Percentiles rank a stretch among this genome's conserved stretches.
phyloP scores from a whole-genome alignment of 2,113 vertebrate species.

The Anthoscopus minutus region DNA sequence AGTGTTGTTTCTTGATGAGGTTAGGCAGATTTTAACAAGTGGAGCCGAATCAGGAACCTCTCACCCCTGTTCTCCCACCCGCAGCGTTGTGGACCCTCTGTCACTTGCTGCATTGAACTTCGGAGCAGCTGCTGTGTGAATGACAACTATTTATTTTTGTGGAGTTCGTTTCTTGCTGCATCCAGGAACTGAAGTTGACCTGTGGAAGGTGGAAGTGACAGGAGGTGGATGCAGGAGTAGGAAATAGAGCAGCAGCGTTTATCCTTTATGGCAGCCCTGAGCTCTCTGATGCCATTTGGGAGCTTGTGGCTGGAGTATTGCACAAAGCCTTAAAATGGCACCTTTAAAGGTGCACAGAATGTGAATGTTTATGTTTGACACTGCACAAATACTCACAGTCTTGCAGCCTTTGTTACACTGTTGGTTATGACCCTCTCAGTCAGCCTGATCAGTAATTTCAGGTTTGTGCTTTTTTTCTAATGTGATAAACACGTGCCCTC shows the following conservation, averaged over 20 bases:
- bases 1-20: not conserved
- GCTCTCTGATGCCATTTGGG: not conserved
- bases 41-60: not conserved
- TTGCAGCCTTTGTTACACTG: rapidly evolving
- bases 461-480: not conserved
- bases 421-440: not conserved
- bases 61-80: rapidly evolving
- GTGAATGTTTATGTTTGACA: not conserved
- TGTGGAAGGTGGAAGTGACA: rapidly evolving
- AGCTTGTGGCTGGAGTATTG: no score
- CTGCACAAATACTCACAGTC: rapidly evolving
- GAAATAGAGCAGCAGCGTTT: not conserved
- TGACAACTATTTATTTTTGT: not conserved
- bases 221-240: not conserved
- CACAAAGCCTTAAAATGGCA: not conserved
- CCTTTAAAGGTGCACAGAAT: rapidly evolving
- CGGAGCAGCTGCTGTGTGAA: not conserved
- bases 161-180: not conserved
- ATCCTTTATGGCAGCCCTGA: rapidly evolving
- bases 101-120: not conserved
- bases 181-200: not conserved
- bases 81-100: rapidly evolving
- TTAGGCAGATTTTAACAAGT: not conserved
- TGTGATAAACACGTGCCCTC: not conserved
- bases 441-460: not conserved